Conservation (phyloP, 2,888 invertebrate species). For the Diarsia rubi region DNA sequence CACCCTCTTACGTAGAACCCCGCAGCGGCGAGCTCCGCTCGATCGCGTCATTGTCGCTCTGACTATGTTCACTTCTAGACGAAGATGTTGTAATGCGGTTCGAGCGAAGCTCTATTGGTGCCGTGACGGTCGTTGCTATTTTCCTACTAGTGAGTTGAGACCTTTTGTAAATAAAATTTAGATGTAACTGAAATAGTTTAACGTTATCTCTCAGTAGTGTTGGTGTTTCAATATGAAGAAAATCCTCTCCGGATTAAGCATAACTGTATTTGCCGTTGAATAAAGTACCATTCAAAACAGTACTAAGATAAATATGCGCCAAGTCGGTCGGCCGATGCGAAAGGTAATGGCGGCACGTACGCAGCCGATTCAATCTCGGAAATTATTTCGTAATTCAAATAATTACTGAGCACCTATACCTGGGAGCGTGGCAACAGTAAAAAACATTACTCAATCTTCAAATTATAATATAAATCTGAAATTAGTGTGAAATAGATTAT, state of each 20-base stretch:
- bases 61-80: conserved; percentile 62
- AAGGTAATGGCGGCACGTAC: conserved; percentile 80
- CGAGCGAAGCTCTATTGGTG: conserved; percentile 85
- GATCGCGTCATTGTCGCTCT: conserved; percentile 68
- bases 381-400: conserved; percentile 83
- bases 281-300: conserved; percentile 62
- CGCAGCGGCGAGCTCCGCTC: conserved; percentile 86
- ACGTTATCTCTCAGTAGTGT: conserved; percentile 79
- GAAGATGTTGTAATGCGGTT: conserved; percentile 56
- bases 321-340: conserved; percentile 73
- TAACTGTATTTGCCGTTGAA: conserved; percentile 52
- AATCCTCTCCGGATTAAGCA: conserved; percentile 31
- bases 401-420: conserved; percentile 77
- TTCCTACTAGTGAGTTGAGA: conserved; percentile 90
- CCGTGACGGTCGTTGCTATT: conserved; percentile 89
- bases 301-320: conserved; percentile 72
- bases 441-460: conserved; percentile 77
- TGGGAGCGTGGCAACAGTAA: conserved; percentile 76
- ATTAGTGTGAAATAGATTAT: conserved; percentile 75
- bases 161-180: conserved; percentile 87
- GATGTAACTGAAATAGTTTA: conserved; percentile 81
- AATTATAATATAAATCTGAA: conserved; percentile 75
- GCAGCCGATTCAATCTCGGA: conserved; percentile 78
- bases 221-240: conserved; percentile 73
- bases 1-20: conserved; percentile 83